Evolutionary conservation across 2,888 invertebrate species (phyloP), one percentile per base, ranked within the genome.

Genomic region (Cheilosia impressa): DNA sequence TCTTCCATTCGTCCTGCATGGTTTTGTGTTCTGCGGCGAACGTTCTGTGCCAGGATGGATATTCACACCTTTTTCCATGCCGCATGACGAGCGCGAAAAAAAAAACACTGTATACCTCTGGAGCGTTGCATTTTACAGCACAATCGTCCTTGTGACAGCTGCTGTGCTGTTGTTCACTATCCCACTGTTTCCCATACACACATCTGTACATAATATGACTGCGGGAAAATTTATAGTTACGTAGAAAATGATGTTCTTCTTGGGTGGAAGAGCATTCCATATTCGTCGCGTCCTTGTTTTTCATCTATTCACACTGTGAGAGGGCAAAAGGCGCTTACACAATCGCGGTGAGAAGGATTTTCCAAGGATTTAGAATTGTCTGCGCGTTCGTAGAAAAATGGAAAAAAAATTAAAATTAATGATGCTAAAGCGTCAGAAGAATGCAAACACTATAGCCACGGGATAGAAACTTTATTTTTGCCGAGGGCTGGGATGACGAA

Each of bases 101-200:
- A 41, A 41, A 68, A 52, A n/a, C 57, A 17, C 5, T 5, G 0
- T 17, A 31, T 4, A 24, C 10, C 58, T 31, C 38, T 38, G 24
- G 50, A 24, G 47, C 22, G 34, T 53, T 57, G 71, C 50, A 72
- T 52, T 66, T 52, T 66, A 72, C 53, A 77, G 38, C 38, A 63
- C 69, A 62, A 45, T 69, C 55, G 69, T 79, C 58, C 43, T 65
- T 75, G 76, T 76, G 80, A 81, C 80, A 76, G 75, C 68, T 81
- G 66, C 47, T 73, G 58, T 5, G 13, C 31, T 55, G 55, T 52
- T 52, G 52, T 52, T 27, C 24, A 10, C 52, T 15, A 52, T 34
- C 52, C 38, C 17, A 41, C 34, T 17, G 19, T 22, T 22, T 19
- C 13, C 22, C 52, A 15, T 24, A 24, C 13, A 24, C 10, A 9